phyloP scores from a whole-genome alignment of 2,888 invertebrate genomes.

The Mimachlamys varia region DNA sequence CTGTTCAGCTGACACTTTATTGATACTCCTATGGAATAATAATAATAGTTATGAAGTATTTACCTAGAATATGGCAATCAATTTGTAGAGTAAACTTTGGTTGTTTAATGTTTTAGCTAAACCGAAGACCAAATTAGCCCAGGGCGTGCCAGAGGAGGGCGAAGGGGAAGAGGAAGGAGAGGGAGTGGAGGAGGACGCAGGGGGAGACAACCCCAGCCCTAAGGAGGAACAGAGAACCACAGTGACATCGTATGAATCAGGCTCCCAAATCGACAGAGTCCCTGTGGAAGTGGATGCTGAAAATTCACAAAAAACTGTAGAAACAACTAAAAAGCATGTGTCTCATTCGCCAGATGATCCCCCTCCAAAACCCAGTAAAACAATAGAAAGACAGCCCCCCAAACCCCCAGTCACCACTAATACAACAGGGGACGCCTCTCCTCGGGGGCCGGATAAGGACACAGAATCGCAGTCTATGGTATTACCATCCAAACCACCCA shows the following conservation, averaged over 20 bases:
- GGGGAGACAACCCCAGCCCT: neutral
- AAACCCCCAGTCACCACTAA: conserved; percentile 47
- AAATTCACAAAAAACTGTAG: neutral
- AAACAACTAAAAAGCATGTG: neutral
- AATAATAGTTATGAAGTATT: too few species aligned
- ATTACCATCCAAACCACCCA: conserved; percentile 55
- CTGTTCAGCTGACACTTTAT: too few species aligned
- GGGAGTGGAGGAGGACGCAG: conserved; percentile 36
- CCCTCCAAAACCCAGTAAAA: conserved; percentile 25
- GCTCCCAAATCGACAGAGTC: neutral
- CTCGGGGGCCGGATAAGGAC: conserved; percentile 33
- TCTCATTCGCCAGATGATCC: conserved; percentile 7
- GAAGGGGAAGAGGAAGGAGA: conserved; percentile 63
- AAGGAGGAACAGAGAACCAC: conserved; percentile 50
- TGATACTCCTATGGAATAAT: too few species aligned
- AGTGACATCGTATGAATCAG: conserved; percentile 16
- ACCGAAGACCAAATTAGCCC: conserved; percentile 65
- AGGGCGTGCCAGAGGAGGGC: conserved; percentile 72
- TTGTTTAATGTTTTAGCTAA: conserved; percentile 47
- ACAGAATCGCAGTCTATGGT: conserved; percentile 42
- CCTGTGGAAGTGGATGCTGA: neutral
- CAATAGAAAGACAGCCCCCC: conserved; percentile 47
- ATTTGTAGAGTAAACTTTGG: too few species aligned
- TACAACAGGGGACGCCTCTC: conserved; percentile 37
- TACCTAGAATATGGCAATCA: too few species aligned